phyloP scores from a whole-genome alignment of 2,113 vertebrate species.

The Addax nasomaculatus region DNA sequence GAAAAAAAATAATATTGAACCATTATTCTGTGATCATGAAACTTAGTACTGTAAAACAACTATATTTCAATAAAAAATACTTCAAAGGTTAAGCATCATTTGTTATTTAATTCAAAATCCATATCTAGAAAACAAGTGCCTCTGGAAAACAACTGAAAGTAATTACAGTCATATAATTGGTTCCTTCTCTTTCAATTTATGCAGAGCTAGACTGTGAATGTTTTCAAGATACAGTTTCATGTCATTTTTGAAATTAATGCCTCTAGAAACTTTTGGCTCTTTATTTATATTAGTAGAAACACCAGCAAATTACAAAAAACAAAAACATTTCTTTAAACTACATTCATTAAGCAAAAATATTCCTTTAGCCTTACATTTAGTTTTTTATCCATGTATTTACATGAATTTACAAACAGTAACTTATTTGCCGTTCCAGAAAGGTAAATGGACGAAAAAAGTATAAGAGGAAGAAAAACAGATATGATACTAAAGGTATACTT shows the following conservation, averaged over 20 bases:
- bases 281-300: constrained; percentile 17
- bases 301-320: neutral
- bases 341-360: neutral
- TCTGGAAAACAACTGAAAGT: neutral
- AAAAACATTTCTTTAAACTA: constrained; percentile 1
- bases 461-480: neutral
- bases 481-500: neutral
- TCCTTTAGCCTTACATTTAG: neutral
- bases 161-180: neutral
- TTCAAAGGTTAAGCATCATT: neutral
- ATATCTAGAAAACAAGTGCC: neutral
- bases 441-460: neutral
- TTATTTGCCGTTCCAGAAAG: constrained; percentile 5
- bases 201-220: neutral
- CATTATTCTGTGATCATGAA: neutral
- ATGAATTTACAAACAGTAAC: constrained; percentile 5
- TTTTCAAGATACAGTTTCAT: neutral
- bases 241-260: neutral
- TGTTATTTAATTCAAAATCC: neutral
- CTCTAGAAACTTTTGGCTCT: neutral
- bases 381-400: neutral
- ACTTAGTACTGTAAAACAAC: neutral
- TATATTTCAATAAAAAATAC: neutral
- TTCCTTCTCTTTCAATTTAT: neutral
- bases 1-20: neutral